A percentile compares a stretch with the other conserved stretches of the same genome.
phyloP scores from a whole-genome alignment of 2,113 vertebrate genomes.

The Phyllostomus discolor region DNA sequence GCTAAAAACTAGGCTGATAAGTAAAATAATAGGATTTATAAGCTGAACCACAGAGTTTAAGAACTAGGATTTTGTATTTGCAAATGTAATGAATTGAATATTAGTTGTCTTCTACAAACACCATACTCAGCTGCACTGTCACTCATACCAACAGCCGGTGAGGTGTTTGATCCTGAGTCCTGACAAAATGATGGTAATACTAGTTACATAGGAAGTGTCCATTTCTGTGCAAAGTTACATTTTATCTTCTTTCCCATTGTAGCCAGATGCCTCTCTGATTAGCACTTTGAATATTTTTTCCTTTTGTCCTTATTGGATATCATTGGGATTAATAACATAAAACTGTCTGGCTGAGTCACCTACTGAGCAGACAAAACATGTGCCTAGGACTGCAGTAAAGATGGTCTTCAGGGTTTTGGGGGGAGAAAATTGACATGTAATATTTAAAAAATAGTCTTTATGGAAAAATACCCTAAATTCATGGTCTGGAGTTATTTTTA shows the following conservation, averaged over 20 bases:
- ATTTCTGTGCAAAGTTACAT: background rate
- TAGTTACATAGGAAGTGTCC: background rate
- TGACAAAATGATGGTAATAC: background rate
- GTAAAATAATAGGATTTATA: background rate
- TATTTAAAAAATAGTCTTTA: background rate
- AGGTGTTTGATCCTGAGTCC: background rate
- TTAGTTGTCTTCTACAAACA: background rate
- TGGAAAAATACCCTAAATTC: background rate
- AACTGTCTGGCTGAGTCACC: background rate
- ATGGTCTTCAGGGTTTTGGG: background rate
- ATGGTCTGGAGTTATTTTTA: background rate
- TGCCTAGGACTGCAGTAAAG: background rate
- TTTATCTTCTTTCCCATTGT: background rate
- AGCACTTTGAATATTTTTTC: background rate
- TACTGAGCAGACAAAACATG: background rate
- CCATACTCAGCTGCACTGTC: background rate
- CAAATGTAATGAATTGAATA: background rate
- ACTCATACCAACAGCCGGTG: too few relatives aligned
- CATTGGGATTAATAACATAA: background rate
- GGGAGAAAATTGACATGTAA: background rate
- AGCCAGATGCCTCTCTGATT: background rate
- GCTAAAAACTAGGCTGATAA: background rate
- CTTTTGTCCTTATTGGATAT: background rate
- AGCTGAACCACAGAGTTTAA: background rate
- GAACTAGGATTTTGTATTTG: background rate